phyloP scores from a whole-genome alignment of 2,888 invertebrate genomes.

The Ectemnius lituratus region DNA sequence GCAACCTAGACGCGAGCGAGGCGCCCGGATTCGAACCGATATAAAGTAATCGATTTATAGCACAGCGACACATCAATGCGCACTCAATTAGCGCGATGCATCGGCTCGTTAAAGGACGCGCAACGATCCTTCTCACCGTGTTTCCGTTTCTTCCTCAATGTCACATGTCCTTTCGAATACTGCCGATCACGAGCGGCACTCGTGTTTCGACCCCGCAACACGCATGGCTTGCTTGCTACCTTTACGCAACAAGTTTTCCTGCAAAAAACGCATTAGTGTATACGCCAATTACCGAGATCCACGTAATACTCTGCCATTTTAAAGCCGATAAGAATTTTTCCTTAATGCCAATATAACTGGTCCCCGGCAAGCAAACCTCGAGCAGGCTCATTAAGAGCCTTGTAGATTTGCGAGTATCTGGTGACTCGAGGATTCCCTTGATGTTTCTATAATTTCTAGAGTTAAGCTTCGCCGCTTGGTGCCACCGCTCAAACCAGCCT shows the following conservation, averaged over 20 bases:
- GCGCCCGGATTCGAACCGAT: constrained; percentile 36
- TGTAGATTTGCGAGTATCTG: background rate
- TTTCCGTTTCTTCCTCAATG: background rate
- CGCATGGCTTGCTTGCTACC: too few relatives aligned
- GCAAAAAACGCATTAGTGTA: too few relatives aligned
- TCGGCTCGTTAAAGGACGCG: constrained; percentile 50
- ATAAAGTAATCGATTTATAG: constrained; percentile 65
- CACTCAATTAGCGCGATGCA: constrained; percentile 64
- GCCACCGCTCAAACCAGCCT: constrained; percentile 29
- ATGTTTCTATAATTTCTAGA: constrained; percentile 59
- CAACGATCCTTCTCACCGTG: constrained; percentile 2
- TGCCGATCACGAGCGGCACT: too few relatives aligned
- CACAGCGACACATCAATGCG: constrained; percentile 61
- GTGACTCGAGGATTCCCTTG: constrained; percentile 33
- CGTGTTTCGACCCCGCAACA: too few relatives aligned
- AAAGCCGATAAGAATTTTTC: constrained; percentile 34
- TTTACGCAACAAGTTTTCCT: too few relatives aligned
- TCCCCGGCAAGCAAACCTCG: background rate
- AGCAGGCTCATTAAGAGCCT: constrained; percentile 21
- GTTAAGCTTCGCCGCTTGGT: constrained; percentile 33
- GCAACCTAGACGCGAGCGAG: constrained; percentile 19
- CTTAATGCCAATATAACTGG: constrained; percentile 15
- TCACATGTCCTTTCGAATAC: background rate
- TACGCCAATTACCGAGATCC: background rate
- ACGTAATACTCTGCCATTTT: constrained; percentile 8